phyloP scores from a whole-genome alignment of 37 sponge, comb jelly and placozoan species.

The Crambe crambe region DNA sequence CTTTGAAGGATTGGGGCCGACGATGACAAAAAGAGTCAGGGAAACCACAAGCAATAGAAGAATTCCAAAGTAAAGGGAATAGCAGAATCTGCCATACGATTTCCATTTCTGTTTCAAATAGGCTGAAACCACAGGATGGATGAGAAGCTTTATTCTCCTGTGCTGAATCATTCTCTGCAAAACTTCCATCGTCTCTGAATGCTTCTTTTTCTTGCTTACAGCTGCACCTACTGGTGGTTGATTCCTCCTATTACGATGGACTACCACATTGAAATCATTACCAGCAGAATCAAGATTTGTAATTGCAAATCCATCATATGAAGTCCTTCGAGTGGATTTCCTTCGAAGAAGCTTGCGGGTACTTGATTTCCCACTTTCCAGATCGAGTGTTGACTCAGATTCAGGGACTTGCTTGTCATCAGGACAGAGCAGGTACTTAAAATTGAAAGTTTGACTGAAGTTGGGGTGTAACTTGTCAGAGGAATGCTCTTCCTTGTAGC shows the following conservation, averaged over 20 bases:
- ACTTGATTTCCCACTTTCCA: too few relatives aligned
- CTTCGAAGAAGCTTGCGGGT: too few relatives aligned
- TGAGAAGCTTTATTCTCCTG: slow-evolving; percentile 49
- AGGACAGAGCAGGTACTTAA: slow-evolving; percentile 62
- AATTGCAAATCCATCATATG: too few relatives aligned
- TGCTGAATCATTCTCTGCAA: slow-evolving; percentile 59
- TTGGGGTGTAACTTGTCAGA: not conserved
- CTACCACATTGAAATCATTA: not conserved
- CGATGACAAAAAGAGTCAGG: slow-evolving; percentile 46
- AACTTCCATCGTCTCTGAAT: slow-evolving; percentile 13
- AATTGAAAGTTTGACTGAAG: slow-evolving; percentile 71
- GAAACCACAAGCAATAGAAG: slow-evolving; percentile 47
- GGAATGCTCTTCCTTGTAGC: slow-evolving; percentile 2
- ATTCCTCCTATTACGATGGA: not conserved
- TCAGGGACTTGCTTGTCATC: too few relatives aligned
- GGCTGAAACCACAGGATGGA: slow-evolving; percentile 63
- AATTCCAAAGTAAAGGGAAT: slow-evolving; percentile 9
- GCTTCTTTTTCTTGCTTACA: not conserved
- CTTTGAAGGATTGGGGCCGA: slow-evolving; percentile 5
- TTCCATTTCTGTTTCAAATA: slow-evolving; percentile 74
- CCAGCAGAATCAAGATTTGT: too few relatives aligned
- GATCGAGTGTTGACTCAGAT: too few relatives aligned
- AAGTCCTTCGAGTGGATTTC: too few relatives aligned
- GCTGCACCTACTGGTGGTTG: not conserved
- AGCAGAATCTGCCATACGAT: slow-evolving; percentile 59